Conservation (phyloP, 2,113 vertebrate species). For the Seriola aureovittata region DNA sequence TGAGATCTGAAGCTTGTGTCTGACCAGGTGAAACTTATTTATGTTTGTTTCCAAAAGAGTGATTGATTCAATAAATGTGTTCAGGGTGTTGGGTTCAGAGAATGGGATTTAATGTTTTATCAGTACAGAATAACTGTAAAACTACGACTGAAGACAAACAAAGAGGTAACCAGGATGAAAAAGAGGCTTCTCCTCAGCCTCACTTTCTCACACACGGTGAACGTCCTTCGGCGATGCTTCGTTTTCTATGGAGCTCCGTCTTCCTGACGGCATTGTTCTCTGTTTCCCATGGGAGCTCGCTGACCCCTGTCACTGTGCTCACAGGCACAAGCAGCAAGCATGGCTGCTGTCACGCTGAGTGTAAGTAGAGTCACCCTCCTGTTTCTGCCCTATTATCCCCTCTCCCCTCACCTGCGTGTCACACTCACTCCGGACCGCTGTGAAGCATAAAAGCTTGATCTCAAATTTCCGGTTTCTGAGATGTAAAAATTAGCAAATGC, state of each 20-base stretch:
- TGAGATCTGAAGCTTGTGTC: too few relatives aligned
- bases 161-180: background rate
- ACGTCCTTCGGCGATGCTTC: constrained; percentile 60
- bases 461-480: constrained; percentile 76
- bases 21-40: too few relatives aligned
- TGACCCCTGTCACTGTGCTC: constrained; percentile 44
- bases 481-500: constrained; percentile 75
- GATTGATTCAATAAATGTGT: too few relatives aligned
- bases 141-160: too few relatives aligned
- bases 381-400: constrained; percentile 49
- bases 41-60: too few relatives aligned
- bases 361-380: constrained; percentile 53
- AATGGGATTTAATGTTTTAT: too few relatives aligned
- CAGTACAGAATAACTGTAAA: too few relatives aligned
- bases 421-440: constrained; percentile 41
- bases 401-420: constrained; percentile 39
- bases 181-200: constrained; percentile 10
- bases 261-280: constrained; percentile 62
- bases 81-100: too few relatives aligned
- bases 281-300: constrained; percentile 54
- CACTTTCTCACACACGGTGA: constrained; percentile 63
- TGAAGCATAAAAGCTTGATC: constrained; percentile 64
- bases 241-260: constrained; percentile 53
- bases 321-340: constrained; percentile 54
- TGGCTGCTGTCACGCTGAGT: constrained; percentile 49